Percentiles rank a stretch among this genome's conserved stretches.
Evolutionary conservation across 2,113 vertebrate genomes (phyloP).

Genomic region (Thamnophis sirtalis): DNA sequence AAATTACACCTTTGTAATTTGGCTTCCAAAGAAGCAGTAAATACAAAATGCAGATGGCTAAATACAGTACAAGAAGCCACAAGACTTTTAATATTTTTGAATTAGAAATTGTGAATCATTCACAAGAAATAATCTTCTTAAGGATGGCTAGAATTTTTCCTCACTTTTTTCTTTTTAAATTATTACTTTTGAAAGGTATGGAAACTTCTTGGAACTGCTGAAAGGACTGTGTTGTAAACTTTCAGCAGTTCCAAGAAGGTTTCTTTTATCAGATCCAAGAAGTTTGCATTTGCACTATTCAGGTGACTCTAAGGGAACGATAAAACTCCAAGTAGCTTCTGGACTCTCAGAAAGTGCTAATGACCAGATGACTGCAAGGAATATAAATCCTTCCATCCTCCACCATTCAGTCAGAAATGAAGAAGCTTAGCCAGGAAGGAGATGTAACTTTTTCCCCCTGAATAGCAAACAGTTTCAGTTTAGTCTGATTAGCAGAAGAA

Average conservation of each 20-base stretch:
- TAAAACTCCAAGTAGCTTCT: background rate
- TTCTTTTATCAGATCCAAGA: background rate
- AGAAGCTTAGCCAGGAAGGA: background rate
- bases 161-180: background rate
- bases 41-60: slow-evolving; percentile 49
- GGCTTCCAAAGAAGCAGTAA: slow-evolving; percentile 46
- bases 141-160: background rate
- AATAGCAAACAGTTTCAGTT: too few species aligned
- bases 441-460: background rate
- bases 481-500: too few species aligned
- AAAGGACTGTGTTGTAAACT: background rate
- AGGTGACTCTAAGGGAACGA: background rate
- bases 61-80: slow-evolving; percentile 49
- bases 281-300: background rate
- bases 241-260: background rate
- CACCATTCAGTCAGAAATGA: too few species aligned
- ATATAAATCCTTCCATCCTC: too few species aligned
- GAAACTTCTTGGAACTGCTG: background rate
- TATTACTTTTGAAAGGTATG: background rate
- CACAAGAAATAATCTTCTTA: background rate
- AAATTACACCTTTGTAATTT: slow-evolving; percentile 61
- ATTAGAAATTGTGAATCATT: background rate
- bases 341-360: too few species aligned
- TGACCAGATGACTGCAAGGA: too few species aligned
- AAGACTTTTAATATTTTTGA: slow-evolving; percentile 45